Conservation (phyloP, 2,113 vertebrate genomes). For the Ictalurus furcatus region DNA sequence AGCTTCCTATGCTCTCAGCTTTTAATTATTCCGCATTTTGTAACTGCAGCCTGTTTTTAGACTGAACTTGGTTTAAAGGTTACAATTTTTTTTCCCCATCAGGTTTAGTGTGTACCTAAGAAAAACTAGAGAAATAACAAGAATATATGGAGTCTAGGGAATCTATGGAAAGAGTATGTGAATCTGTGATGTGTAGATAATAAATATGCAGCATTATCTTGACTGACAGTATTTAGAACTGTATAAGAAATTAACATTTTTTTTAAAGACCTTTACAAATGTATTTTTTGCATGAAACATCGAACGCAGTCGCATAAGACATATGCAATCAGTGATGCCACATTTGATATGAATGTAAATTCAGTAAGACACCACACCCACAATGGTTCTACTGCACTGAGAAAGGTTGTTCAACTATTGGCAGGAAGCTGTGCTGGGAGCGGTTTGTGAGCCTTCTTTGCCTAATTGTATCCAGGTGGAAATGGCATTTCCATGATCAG, state of each 20-base stretch:
- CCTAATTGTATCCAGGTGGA: conserved; percentile 9
- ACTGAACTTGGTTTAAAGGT: background rate
- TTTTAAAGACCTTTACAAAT: no score
- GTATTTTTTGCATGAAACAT: background rate
- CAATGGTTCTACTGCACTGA: background rate
- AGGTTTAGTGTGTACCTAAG: background rate
- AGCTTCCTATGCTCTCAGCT: conserved; percentile 16
- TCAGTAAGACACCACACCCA: background rate
- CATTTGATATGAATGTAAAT: background rate
- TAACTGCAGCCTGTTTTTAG: background rate
- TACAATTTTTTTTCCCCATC: background rate
- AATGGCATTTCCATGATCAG: background rate
- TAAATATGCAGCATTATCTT: background rate
- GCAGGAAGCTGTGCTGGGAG: background rate
- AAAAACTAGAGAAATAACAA: background rate
- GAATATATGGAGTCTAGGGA: background rate
- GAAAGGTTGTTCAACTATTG: background rate
- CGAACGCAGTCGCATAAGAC: background rate
- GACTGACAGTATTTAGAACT: background rate
- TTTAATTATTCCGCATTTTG: conserved; percentile 21
- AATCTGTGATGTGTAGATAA: background rate
- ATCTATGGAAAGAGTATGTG: background rate
- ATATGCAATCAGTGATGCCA: background rate
- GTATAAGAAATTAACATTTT: background rate
- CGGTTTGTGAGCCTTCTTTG: background rate